A percentile compares a stretch with the other conserved stretches of the same genome.
phyloP scores from a whole-genome alignment of 2,113 vertebrate species.

The Hipposideros armiger region DNA sequence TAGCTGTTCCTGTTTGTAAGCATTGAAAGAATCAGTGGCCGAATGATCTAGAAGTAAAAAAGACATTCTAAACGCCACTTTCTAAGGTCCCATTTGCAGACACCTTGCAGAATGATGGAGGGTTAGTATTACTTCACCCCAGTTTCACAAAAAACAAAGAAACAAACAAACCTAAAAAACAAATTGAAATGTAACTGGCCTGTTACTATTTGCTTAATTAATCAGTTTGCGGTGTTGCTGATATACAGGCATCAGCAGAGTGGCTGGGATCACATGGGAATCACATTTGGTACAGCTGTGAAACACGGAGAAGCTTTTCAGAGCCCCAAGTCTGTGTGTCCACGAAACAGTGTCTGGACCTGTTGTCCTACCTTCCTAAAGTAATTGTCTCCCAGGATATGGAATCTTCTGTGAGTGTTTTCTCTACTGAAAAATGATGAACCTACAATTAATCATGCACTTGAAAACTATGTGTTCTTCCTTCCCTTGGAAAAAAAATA shows the following conservation, averaged over 20 bases:
- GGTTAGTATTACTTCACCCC: background rate
- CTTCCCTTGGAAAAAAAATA: background rate
- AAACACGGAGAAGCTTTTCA: background rate
- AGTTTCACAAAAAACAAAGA: background rate
- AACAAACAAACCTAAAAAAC: background rate
- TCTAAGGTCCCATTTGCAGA: background rate
- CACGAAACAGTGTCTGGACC: background rate
- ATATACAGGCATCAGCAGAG: background rate
- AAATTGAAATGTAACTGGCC: background rate
- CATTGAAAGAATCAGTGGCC: background rate
- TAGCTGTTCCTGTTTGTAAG: background rate
- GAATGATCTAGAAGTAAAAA: background rate
- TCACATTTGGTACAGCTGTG: background rate
- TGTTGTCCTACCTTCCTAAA: background rate
- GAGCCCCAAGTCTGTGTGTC: fast-evolving
- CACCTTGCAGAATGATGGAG: background rate
- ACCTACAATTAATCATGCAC: background rate
- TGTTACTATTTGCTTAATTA: background rate
- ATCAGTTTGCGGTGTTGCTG: background rate
- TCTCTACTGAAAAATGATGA: background rate
- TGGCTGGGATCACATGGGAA: background rate
- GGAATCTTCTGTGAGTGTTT: background rate
- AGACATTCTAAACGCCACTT: background rate
- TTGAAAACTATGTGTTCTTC: background rate
- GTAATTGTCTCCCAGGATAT: background rate